Conservation (phyloP, 1,140 invertebrate species). For the Melitaea cinxia region DNA sequence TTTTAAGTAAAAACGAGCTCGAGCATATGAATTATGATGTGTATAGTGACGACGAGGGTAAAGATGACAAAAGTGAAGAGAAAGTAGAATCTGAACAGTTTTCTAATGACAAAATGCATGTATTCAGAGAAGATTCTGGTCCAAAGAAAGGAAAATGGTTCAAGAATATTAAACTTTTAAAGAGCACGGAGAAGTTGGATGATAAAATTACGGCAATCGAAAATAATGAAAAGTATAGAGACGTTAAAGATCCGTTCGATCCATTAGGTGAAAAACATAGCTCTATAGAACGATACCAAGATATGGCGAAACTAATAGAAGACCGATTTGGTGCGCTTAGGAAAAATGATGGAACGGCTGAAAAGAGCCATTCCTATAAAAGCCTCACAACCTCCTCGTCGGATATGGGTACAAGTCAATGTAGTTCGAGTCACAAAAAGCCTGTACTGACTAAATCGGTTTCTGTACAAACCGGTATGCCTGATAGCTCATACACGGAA, state of each 20-base stretch:
- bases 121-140: conserved; percentile 78
- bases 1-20: conserved; percentile 84
- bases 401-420: conserved; percentile 77
- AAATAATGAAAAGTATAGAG: conserved; percentile 69
- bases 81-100: conserved; percentile 71
- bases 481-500: conserved; percentile 72
- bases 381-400: conserved; percentile 79
- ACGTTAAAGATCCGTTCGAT: conserved; percentile 79
- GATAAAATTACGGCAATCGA: conserved; percentile 74
- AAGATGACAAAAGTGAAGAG: conserved; percentile 70
- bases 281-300: conserved; percentile 83
- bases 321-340: conserved; percentile 81
- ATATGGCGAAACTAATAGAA: conserved; percentile 84
- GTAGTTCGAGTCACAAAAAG: conserved; percentile 75
- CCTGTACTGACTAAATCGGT: conserved; percentile 79
- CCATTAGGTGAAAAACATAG: conserved; percentile 77
- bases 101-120: conserved; percentile 82
- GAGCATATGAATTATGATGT: conserved; percentile 82
- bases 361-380: conserved; percentile 80
- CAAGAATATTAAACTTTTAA: conserved; percentile 79
- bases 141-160: conserved; percentile 84
- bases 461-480: conserved; percentile 79
- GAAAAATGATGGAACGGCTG: conserved; percentile 74
- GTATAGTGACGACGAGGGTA: conserved; percentile 78
- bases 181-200: conserved; percentile 73